Evolutionary conservation across 2,113 vertebrate genomes (phyloP).

Genomic region (Peromyscus polionotus): DNA sequence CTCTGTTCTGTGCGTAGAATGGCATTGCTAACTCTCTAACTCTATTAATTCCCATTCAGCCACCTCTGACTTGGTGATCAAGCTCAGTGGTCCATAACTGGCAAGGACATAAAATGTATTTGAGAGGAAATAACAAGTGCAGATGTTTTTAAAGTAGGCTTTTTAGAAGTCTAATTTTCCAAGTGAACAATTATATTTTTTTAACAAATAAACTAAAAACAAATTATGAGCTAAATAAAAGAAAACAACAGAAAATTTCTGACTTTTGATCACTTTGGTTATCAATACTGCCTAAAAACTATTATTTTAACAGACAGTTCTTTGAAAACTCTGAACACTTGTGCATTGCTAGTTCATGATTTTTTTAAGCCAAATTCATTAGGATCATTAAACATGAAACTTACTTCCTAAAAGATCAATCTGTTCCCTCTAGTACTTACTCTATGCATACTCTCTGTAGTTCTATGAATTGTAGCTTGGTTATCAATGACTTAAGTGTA

Average conservation of each 20-base stretch:
- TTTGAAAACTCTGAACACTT: neutral
- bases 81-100: neutral
- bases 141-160: neutral
- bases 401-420: neutral
- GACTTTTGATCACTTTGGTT: conserved; percentile 38
- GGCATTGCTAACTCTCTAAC: neutral
- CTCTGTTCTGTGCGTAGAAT: neutral
- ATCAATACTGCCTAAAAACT: neutral
- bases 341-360: neutral
- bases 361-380: conserved; percentile 49
- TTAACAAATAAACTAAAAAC: neutral
- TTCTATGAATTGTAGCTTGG: neutral
- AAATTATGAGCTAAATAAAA: neutral
- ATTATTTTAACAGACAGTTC: neutral
- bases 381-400: neutral
- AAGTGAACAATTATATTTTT: neutral
- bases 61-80: conserved; percentile 40
- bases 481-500: neutral
- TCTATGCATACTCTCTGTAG: neutral
- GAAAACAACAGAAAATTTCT: neutral
- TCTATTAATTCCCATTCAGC: conserved; percentile 31
- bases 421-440: too few species aligned
- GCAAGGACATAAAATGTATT: conserved; percentile 9
- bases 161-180: conserved; percentile 45
- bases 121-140: neutral